phyloP scores from a whole-genome alignment of 1,140 invertebrate genomes.

The Leptoteleia sp. region DNA sequence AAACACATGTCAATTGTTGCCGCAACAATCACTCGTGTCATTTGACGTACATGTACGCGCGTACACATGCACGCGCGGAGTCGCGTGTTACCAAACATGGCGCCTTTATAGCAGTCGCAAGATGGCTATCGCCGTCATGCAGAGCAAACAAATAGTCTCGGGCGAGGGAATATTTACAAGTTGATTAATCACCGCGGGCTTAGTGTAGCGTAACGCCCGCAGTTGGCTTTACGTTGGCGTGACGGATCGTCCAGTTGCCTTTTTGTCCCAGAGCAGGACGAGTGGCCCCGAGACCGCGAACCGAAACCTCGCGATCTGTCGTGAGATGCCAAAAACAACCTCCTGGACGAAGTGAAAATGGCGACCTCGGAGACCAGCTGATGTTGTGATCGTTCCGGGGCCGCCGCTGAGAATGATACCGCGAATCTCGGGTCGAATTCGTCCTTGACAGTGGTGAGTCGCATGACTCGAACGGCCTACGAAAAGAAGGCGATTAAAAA shows the following conservation, averaged over 20 bases:
- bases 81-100: constrained; percentile 50
- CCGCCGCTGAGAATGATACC: constrained; percentile 42
- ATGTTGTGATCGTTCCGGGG: constrained; percentile 20
- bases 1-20: too few relatives aligned
- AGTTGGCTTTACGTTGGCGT: constrained; percentile 8
- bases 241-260: not conserved
- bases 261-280: not conserved
- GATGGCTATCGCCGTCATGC: constrained; percentile 53
- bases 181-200: constrained; percentile 37
- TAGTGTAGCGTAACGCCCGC: constrained; percentile 27
- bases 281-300: not conserved
- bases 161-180: constrained; percentile 35
- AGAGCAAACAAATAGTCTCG: constrained; percentile 40
- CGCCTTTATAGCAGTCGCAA: constrained; percentile 49
- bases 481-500: not conserved
- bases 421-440: constrained; percentile 37
- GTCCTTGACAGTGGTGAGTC: constrained; percentile 62
- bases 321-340: constrained; percentile 45
- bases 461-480: not conserved
- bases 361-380: constrained; percentile 59
- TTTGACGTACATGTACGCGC: not conserved
- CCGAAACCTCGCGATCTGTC: constrained; percentile 1
- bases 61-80: constrained; percentile 5
- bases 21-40: constrained; percentile 3
- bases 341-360: constrained; percentile 37